A percentile compares a stretch with the other conserved stretches of the same genome.
These are phyloP conservation scores for Agrochola lota DNA, from an alignment of 2,888 invertebrate species.

Conservation along the genomic window DNA sequence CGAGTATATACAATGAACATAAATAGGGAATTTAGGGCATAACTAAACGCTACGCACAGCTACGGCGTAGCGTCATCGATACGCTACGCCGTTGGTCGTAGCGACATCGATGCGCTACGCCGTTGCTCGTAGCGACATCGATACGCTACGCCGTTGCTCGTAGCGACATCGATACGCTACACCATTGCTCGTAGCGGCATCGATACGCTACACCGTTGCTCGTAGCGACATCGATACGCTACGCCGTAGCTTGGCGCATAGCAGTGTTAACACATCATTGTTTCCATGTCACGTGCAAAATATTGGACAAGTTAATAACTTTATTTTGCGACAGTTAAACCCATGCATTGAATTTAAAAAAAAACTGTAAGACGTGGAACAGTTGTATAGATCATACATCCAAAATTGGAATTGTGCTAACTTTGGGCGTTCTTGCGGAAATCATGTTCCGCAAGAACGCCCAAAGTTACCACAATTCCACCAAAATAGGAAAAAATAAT, in stretches of 20 bases:
- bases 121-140: too few relatives aligned
- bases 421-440: too few relatives aligned
- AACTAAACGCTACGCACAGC: not conserved
- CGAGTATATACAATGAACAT: not conserved
- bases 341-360: too few relatives aligned
- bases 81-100: too few relatives aligned
- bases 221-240: not conserved
- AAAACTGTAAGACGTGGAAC: too few relatives aligned
- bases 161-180: too few relatives aligned
- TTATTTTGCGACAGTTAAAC: not conserved
- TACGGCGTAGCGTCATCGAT: not conserved
- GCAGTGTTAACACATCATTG: not conserved
- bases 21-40: not conserved
- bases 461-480: not conserved
- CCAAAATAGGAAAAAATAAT: slow-evolving; percentile 14
- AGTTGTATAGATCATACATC: not conserved
- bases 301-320: not conserved
- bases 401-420: too few relatives aligned
- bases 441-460: not conserved
- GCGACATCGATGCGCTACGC: too few relatives aligned
- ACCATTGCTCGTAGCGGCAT: too few relatives aligned
- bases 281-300: not conserved
- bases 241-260: not conserved
- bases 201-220: too few relatives aligned
- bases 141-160: too few relatives aligned